These are phyloP conservation scores for Orthosia incerta DNA, from an alignment of 2,888 invertebrate species.

Conservation along the genomic window DNA sequence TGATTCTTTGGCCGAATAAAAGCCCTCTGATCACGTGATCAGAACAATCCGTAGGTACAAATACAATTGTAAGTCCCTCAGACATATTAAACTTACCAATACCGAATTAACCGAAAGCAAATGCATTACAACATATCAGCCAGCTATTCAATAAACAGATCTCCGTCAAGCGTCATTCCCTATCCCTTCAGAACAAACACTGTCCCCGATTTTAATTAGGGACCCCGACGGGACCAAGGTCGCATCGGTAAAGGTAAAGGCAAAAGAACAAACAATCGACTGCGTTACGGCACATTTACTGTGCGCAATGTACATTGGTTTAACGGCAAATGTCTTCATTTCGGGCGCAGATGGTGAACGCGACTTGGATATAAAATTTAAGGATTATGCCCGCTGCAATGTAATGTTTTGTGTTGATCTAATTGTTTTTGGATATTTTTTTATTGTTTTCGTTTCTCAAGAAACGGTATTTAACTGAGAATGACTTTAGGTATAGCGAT, in stretches of 20 bases:
- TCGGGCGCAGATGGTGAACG: slow-evolving; percentile 64
- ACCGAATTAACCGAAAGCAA: slow-evolving; percentile 4
- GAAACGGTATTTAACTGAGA: slow-evolving; percentile 6
- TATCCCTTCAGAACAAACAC: slow-evolving; percentile 55
- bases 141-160: slow-evolving; percentile 45
- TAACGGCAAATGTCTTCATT: slow-evolving; percentile 68
- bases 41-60: background rate
- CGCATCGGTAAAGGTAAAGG: slow-evolving; percentile 58
- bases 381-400: slow-evolving; percentile 62
- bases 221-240: slow-evolving; percentile 42
- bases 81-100: background rate
- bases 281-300: slow-evolving; percentile 57
- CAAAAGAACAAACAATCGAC: slow-evolving; percentile 63
- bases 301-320: slow-evolving; percentile 63
- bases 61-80: background rate
- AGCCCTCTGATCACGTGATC: too few relatives aligned
- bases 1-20: background rate
- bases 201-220: slow-evolving; percentile 62
- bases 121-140: slow-evolving; percentile 21
- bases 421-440: slow-evolving; percentile 25
- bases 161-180: slow-evolving; percentile 36
- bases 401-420: slow-evolving; percentile 48
- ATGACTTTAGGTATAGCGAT: background rate
- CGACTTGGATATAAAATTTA: slow-evolving; percentile 68
- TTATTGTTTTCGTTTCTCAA: slow-evolving; percentile 6